A percentile compares a stretch with the other conserved stretches of the same genome.
Conservation (phyloP, 2,797 vertebrate species). For the Enteromius treurensis region DNA sequence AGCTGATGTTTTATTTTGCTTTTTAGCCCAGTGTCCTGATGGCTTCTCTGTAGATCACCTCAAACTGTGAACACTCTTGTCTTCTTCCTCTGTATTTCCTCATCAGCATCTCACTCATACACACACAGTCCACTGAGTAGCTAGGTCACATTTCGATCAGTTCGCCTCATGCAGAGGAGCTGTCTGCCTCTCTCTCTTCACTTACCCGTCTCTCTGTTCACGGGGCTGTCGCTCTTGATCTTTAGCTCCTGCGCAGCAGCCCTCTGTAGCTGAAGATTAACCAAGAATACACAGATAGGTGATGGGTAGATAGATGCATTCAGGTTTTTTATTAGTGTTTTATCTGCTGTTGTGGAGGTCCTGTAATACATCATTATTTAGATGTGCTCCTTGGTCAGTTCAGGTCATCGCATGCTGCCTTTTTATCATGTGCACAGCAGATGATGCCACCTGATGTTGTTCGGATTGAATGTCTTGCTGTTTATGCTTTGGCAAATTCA, state of each 20-base stretch:
- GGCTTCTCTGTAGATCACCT: conserved; percentile 55
- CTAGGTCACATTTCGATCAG: conserved; percentile 78
- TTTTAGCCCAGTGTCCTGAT: conserved; percentile 21
- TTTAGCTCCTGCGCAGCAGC: neutral
- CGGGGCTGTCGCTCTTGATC: conserved; percentile 58
- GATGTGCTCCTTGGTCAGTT: neutral
- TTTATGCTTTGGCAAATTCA: conserved; percentile 18
- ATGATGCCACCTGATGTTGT: conserved; percentile 16
- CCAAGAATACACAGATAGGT: neutral
- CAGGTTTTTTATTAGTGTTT: neutral
- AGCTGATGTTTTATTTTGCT: neutral
- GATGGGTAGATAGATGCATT: neutral
- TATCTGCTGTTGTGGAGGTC: neutral
- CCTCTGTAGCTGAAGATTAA: neutral
- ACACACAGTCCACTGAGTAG: conserved; percentile 78
- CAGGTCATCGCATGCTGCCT: conserved; percentile 13
- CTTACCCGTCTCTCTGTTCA: conserved; percentile 5
- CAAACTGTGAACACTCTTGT: conserved; percentile 4
- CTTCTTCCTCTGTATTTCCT: conserved; percentile 33
- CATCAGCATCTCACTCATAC: conserved; percentile 57
- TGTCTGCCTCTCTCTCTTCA: conserved; percentile 25
- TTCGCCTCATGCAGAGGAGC: conserved; percentile 65
- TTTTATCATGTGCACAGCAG: neutral
- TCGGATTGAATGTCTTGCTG: conserved; percentile 4
- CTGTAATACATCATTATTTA: neutral